phyloP scores from a whole-genome alignment of 2,797 vertebrate genomes.

The Poeciliopsis gracilis region DNA sequence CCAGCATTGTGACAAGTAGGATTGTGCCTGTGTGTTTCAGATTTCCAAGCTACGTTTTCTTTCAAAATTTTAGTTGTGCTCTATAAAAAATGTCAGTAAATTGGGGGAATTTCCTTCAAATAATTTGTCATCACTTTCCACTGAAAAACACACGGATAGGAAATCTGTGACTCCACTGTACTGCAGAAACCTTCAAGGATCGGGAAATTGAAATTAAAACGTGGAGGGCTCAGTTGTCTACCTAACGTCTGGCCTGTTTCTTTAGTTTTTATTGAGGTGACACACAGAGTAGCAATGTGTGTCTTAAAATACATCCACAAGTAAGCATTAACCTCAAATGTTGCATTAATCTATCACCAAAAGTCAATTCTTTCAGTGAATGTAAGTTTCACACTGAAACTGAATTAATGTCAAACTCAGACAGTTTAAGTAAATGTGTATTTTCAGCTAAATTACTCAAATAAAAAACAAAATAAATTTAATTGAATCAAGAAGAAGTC shows the following conservation, averaged over 20 bases:
- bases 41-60: neutral
- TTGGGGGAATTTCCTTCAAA: no score
- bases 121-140: no score
- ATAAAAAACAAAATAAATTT: neutral
- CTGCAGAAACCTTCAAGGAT: neutral
- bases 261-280: neutral
- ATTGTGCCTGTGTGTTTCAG: neutral
- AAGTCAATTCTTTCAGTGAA: neutral
- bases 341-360: neutral
- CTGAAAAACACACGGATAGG: no score
- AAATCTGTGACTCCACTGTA: neutral
- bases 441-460: neutral
- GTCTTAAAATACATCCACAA: neutral
- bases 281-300: neutral
- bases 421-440: neutral
- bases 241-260: neutral
- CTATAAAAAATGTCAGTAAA: no score
- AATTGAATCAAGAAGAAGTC: neutral
- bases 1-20: neutral
- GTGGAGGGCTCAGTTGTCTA: neutral
- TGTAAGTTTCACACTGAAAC: neutral
- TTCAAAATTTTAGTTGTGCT: no score
- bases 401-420: neutral
- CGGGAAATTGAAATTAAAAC: neutral
- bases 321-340: neutral